Evolutionary conservation across 2,888 invertebrate genomes (phyloP), one percentile per base, ranked within the genome.

Genomic region (Pyrgus malvae): DNA sequence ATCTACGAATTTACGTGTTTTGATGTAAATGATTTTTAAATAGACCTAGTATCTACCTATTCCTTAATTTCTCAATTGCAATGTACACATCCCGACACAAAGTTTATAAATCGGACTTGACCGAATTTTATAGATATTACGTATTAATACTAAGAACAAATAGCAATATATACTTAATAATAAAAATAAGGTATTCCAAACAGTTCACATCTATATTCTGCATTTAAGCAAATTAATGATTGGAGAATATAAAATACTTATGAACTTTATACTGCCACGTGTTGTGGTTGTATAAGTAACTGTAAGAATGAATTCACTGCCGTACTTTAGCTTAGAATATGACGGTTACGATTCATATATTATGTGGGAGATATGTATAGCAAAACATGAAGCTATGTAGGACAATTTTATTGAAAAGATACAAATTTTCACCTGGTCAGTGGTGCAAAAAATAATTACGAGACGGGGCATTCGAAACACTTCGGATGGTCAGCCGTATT

Each of bases 41-140:
- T 23, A 35, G 41, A 21, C 31, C 11, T 44, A 44, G 19, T 41
- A 17, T 21, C 16, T 44, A 33, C 2, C 14, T 14, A 45, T 45
- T 29, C 35, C 51, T 51, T 51, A 42, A 53, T 53, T 53, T 53
- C 51, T 53, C 51, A 51, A 51, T 51, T 44, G 51, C 51, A 27
- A 25, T 51, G 51, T 51, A 51, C 37, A 44, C 44, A 51, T 9
- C 4, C 44, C 42, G 51, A 51, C 44, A 27, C 37, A 23, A 31
- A 42, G 16, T 5, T 35, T 23, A 23, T n/a, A 2, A 42, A 23
- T 50, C 42, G 41, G 33, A 41, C 23, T 25, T 23, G 27, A 48
- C 46, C 46, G 41, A 33, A 42, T 50, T 51, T 51, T 44, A 27
- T 50, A 40, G 27, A 31, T 50, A 42, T 38, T 48, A 17, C n/a